Base-by-base conservation (phyloP, 1,140 invertebrate species). In the Zeugodacus cucurbitae region DNA sequence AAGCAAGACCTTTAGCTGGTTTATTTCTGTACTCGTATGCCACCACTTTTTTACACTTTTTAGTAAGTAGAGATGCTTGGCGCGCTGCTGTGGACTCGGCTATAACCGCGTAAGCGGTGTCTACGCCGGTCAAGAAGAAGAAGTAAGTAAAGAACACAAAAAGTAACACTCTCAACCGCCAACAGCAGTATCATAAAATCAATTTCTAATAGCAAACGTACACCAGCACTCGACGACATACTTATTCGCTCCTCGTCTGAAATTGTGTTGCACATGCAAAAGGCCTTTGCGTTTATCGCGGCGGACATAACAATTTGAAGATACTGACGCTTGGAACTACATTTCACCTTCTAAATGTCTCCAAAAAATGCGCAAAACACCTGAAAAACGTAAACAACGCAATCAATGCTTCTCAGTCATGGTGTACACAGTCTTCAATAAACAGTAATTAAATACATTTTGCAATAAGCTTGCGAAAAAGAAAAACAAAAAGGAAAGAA, bases 381-480 rank as follows among this genome's bases (percentile, higher is more conserved):
- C n/a, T n/a, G n/a, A 7, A 82, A 82, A 82, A 82, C 29, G n/a
- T 26, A 82, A 82, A 54, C 7, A 82, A 82, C 11, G 41, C 74
- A 48, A 48, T 2, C 22, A 26, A 26, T 29, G 41, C 41, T 82
- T n/a, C 41, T 82, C 48, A 48, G 41, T 22, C 22, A 4, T n/a
- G 41, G 44, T 11, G 58, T 5, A 62, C 74, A 82, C 64, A 26
- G 29, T 32, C 2, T 70, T 48, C 74, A 82, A 48, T 82, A 82
- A 82, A 82, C 74, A 82, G 41, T 82, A 82, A 82, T 82, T 82
- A 82, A 82, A 82, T 82, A 82, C 48, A 82, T 82, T 82, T 48
- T 82, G 74, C 74, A 82, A 82, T 82, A 41, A 82, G 74, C 74
- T 48, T 20, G 10, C 34, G 20, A n/a, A 48, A 41, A 82, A 48